Evolutionary conservation across 2,888 invertebrate genomes (phyloP).

Genomic region (Drosophila suboccidentalis): DNA sequence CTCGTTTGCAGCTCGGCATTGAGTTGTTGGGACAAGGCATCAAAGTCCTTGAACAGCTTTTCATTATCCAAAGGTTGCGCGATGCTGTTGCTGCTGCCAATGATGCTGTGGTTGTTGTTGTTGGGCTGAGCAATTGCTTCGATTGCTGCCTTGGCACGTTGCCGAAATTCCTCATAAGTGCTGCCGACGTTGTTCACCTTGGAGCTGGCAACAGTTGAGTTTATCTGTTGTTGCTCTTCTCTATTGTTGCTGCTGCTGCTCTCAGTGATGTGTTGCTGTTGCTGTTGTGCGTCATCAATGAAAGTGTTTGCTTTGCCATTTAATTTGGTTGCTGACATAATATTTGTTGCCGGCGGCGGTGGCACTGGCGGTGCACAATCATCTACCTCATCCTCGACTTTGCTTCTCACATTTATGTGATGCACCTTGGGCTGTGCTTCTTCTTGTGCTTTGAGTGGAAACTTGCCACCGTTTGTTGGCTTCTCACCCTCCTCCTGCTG

Average conservation of each 20-base stretch:
- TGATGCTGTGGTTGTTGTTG: slow-evolving; percentile 28
- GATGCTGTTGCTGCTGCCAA: slow-evolving; percentile 47
- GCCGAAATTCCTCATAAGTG: slow-evolving; percentile 85
- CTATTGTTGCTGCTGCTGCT: slow-evolving; percentile 30
- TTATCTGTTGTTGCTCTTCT: slow-evolving; percentile 27
- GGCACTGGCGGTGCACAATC: slow-evolving; percentile 65
- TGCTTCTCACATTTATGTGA: background rate
- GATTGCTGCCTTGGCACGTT: slow-evolving; percentile 84
- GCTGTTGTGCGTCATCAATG: slow-evolving; percentile 60
- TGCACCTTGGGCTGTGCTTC: slow-evolving; percentile 10
- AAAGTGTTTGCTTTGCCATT: slow-evolving; percentile 69
- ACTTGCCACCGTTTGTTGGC: slow-evolving; percentile 33
- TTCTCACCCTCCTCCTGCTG: slow-evolving; percentile 68
- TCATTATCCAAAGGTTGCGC: slow-evolving; percentile 78
- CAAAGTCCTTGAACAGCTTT: slow-evolving; percentile 85
- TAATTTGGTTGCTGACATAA: slow-evolving; percentile 85
- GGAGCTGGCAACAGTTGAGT: slow-evolving; percentile 33
- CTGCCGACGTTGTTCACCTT: slow-evolving; percentile 60
- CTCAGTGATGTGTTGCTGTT: slow-evolving; percentile 41
- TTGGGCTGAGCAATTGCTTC: slow-evolving; percentile 60
- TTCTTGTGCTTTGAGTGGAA: background rate
- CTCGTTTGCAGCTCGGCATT: slow-evolving; percentile 81
- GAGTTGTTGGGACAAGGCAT: slow-evolving; percentile 84
- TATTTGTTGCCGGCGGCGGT: slow-evolving; percentile 67
- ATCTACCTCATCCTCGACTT: slow-evolving; percentile 42